phyloP scores from a whole-genome alignment of 2,888 invertebrate species.

The Aporophyla nigra region DNA sequence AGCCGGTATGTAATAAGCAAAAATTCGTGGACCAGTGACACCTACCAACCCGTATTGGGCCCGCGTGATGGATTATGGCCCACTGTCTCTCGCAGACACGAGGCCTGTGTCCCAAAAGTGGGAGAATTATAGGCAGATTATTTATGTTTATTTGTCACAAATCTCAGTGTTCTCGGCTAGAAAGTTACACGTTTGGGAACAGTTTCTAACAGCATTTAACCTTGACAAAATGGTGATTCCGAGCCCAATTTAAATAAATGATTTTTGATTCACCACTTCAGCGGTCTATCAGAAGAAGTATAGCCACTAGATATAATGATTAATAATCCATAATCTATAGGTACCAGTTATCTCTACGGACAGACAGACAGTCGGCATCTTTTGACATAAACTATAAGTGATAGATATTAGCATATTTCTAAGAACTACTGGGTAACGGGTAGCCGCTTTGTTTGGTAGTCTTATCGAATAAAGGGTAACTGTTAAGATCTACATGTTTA shows the following conservation, averaged over 20 bases:
- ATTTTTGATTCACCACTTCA: background rate
- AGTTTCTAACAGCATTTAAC: too few relatives aligned
- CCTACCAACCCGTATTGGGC: too few relatives aligned
- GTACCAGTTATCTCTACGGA: constrained; percentile 17
- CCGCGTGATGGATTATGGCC: too few relatives aligned
- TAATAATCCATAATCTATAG: constrained; percentile 14
- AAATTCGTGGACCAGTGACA: too few relatives aligned
- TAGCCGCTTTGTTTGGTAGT: constrained; percentile 17
- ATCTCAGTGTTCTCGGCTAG: too few relatives aligned
- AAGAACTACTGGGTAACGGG: constrained; percentile 11
- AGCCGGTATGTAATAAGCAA: too few relatives aligned
- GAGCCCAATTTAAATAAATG: background rate
- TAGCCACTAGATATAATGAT: constrained; percentile 5
- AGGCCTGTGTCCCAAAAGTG: too few relatives aligned
- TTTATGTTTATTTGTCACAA: too few relatives aligned
- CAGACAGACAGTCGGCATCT: constrained; percentile 32
- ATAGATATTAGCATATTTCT: constrained; percentile 43
- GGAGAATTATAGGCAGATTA: too few relatives aligned
- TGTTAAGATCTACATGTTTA: constrained; percentile 51
- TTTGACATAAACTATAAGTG: background rate
- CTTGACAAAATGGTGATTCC: too few relatives aligned
- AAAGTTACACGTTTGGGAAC: too few relatives aligned
- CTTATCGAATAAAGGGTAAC: constrained; percentile 35
- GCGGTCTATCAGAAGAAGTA: constrained; percentile 19
- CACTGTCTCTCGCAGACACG: too few relatives aligned